A percentile compares a stretch with the other conserved stretches of the same genome.
Evolutionary conservation across 2,888 invertebrate species (phyloP).

Genomic region (Lymantria dispar): DNA sequence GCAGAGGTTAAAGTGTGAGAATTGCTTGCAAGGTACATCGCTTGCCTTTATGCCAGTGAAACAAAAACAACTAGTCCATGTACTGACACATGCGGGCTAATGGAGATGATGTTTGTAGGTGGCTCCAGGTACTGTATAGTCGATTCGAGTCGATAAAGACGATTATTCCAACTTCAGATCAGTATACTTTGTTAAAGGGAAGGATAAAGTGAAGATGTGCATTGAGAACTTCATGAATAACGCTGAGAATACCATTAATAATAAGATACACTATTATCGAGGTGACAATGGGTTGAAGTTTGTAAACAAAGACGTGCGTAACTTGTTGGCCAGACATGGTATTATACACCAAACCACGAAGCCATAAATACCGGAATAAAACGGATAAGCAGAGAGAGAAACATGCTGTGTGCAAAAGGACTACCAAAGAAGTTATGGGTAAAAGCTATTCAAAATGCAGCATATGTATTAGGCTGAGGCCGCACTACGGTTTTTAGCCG

Average conservation of each 20-base stretch:
- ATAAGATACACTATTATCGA: background rate
- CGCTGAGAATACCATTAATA: constrained; percentile 3
- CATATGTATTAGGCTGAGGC: background rate
- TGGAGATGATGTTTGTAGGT: constrained; percentile 25
- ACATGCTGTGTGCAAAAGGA: background rate
- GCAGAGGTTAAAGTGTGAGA: constrained; percentile 10
- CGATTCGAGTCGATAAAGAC: constrained; percentile 32
- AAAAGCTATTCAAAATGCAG: background rate
- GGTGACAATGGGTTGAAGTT: constrained; percentile 5
- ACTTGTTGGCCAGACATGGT: background rate
- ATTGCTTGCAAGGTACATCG: constrained; percentile 19
- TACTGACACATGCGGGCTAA: constrained; percentile 17
- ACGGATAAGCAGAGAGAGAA: constrained; percentile 4
- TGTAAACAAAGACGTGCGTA: background rate
- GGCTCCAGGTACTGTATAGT: constrained; percentile 28
- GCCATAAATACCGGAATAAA: constrained; percentile 2
- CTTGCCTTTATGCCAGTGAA: constrained; percentile 22
- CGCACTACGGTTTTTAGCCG: no score
- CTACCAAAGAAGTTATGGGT: background rate
- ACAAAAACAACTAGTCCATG: constrained; percentile 14
- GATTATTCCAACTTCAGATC: constrained; percentile 28
- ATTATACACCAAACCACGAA: constrained; percentile 3
- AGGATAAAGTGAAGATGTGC: no score
- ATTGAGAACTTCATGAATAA: background rate
- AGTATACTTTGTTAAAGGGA: no score